These are phyloP conservation scores for Troides helena DNA, from an alignment of 2,888 invertebrate species.

Conservation along the genomic window DNA sequence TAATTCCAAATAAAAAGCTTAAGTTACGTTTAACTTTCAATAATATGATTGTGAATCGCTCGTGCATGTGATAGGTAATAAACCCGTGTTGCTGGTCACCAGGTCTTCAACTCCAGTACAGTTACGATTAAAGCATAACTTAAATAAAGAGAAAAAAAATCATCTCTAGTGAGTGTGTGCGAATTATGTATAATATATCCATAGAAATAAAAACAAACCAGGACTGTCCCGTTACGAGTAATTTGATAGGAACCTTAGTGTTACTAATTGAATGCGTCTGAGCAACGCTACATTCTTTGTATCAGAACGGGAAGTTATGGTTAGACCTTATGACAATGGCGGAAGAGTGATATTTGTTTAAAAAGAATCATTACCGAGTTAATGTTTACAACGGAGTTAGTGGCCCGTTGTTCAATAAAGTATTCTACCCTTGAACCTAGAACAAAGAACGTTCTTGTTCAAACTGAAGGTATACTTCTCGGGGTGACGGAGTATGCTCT, in stretches of 20 bases:
- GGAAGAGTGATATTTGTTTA: conserved; percentile 2
- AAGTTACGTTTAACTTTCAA: no score
- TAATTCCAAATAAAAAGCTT: no score
- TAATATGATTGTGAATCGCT: no score
- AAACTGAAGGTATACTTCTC: conserved; percentile 56
- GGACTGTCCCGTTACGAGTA: background rate
- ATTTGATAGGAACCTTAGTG: conserved; percentile 1
- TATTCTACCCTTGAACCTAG: conserved; percentile 63
- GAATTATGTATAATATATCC: no score
- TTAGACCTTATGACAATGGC: background rate
- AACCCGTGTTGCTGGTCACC: no score
- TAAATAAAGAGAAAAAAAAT: no score
- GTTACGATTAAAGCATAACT: no score
- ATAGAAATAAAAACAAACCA: background rate
- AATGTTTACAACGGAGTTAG: conserved; percentile 34
- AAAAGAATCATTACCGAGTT: conserved; percentile 8
- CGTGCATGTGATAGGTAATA: no score
- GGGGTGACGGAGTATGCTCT: background rate
- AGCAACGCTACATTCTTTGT: conserved; percentile 20
- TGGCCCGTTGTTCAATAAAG: conserved; percentile 38
- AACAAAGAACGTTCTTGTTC: conserved; percentile 53
- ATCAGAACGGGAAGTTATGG: background rate
- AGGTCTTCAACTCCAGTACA: no score
- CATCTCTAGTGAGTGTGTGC: no score
- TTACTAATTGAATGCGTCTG: conserved; percentile 24